Percentiles rank a stretch among this genome's conserved stretches.
Evolutionary conservation across 2,888 invertebrate genomes (phyloP).

Genomic region (Pyrochroa serraticornis): DNA sequence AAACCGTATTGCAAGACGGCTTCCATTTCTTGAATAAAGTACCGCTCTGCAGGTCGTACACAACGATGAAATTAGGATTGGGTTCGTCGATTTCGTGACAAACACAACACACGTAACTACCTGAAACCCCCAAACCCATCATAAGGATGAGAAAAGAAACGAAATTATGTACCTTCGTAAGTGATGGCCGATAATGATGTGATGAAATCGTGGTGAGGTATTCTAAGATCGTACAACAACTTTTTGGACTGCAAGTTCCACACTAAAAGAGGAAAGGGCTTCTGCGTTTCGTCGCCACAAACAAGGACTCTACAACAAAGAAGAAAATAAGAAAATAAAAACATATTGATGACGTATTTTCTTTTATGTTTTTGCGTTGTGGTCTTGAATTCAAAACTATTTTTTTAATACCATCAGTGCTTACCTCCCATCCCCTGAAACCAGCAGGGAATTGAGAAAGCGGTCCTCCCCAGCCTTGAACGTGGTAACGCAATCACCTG

Average conservation of each 20-base stretch:
- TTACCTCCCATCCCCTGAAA: constrained; percentile 86
- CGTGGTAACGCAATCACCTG: constrained; percentile 81
- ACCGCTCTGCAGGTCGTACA: constrained; percentile 88
- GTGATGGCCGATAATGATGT: constrained; percentile 85
- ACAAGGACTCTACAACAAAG: constrained; percentile 71
- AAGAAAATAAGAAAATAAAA: constrained; percentile 5
- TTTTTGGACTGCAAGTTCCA: constrained; percentile 87
- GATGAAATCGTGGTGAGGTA: constrained; percentile 88
- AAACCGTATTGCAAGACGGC: constrained; percentile 80
- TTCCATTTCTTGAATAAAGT: constrained; percentile 93
- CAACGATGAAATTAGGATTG: constrained; percentile 86
- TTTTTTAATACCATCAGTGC: too few relatives aligned
- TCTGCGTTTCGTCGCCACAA: constrained; percentile 91
- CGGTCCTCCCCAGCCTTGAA: constrained; percentile 91
- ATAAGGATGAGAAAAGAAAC: not conserved
- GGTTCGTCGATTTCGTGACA: constrained; percentile 76
- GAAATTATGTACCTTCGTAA: constrained; percentile 69
- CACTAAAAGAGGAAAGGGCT: constrained; percentile 87
- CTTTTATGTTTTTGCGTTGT: not conserved
- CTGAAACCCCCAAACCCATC: constrained; percentile 48
- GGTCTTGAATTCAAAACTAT: too few relatives aligned
- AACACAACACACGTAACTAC: constrained; percentile 75
- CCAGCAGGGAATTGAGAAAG: constrained; percentile 84
- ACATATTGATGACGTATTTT: not conserved
- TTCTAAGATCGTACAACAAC: constrained; percentile 83